phyloP scores from a whole-genome alignment of 2,888 invertebrate species.

The Netelia melanura region DNA sequence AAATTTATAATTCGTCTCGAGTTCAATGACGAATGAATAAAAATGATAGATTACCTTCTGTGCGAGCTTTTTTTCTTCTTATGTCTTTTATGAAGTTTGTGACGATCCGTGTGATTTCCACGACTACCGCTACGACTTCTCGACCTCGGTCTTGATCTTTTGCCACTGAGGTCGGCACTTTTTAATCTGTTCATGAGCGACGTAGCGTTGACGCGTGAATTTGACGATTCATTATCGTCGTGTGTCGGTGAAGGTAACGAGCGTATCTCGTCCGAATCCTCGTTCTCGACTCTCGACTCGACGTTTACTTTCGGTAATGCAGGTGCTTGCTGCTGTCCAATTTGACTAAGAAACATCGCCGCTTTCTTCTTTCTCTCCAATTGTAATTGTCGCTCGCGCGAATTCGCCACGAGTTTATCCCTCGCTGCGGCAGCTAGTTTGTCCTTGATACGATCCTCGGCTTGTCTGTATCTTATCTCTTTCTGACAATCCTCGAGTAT shows the following conservation, averaged over 20 bases:
- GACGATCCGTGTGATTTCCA: slow-evolving; percentile 78
- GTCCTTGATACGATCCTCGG: slow-evolving; percentile 87
- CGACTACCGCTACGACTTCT: slow-evolving; percentile 71
- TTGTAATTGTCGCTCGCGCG: slow-evolving; percentile 87
- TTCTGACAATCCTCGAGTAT: slow-evolving; percentile 82
- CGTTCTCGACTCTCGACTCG: slow-evolving; percentile 71
- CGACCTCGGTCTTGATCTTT: slow-evolving; percentile 78
- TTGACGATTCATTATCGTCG: slow-evolving; percentile 73
- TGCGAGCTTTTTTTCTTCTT: slow-evolving; percentile 85
- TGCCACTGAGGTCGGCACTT: slow-evolving; percentile 79
- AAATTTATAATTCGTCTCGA: neutral
- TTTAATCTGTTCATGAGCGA: slow-evolving; percentile 81
- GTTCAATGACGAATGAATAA: slow-evolving; percentile 27
- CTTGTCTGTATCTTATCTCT: slow-evolving; percentile 79
- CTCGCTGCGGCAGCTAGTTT: slow-evolving; percentile 86
- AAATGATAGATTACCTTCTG: slow-evolving; percentile 83
- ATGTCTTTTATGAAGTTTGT: slow-evolving; percentile 82
- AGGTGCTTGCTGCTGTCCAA: slow-evolving; percentile 79
- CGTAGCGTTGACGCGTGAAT: slow-evolving; percentile 69
- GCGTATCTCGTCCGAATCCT: slow-evolving; percentile 80
- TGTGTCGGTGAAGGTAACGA: slow-evolving; percentile 80
- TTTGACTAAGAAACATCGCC: slow-evolving; percentile 90
- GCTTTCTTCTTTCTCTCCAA: slow-evolving; percentile 92
- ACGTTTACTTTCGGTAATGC: slow-evolving; percentile 42
- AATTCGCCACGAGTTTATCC: slow-evolving; percentile 85